phyloP scores from a whole-genome alignment of 64 coral and sea anemone species.

The Montipora foliosa region DNA sequence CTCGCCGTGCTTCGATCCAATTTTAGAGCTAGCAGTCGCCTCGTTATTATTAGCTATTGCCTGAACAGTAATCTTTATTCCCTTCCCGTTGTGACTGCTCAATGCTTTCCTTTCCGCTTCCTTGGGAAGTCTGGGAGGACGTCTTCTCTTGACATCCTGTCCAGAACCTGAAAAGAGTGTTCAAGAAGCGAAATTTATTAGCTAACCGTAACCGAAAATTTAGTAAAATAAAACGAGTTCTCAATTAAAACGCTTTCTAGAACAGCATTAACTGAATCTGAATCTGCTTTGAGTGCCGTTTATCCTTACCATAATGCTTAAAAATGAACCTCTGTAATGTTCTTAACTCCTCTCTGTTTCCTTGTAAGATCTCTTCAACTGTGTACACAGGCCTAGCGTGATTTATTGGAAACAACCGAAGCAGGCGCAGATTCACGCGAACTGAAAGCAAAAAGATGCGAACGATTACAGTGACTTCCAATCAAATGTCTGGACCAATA shows the following conservation, averaged over 20 bases:
- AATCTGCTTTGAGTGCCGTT: not conserved
- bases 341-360: not conserved
- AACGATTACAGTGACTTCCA: not conserved
- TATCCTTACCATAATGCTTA: not conserved
- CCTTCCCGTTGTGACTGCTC: not conserved
- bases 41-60: not conserved
- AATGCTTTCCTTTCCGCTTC: not conserved
- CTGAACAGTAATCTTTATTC: not conserved
- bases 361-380: conserved; percentile 24
- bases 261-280: not conserved
- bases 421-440: not conserved
- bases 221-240: too few species aligned
- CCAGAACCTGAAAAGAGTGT: not conserved
- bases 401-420: not conserved
- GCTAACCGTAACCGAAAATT: too few species aligned
- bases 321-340: not conserved
- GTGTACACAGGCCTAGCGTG: conserved; percentile 17
- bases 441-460: conserved; percentile 15
- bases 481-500: too few species aligned
- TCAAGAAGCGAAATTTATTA: too few species aligned
- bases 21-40: not conserved
- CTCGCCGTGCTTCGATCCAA: not conserved
- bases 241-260: not conserved
- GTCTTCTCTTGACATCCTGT: not conserved
- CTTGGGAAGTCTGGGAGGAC: not conserved